Percentiles rank a stretch among this genome's conserved stretches.
phyloP scores from a whole-genome alignment of 2,113 vertebrate species.

The Entelurus aequoreus region DNA sequence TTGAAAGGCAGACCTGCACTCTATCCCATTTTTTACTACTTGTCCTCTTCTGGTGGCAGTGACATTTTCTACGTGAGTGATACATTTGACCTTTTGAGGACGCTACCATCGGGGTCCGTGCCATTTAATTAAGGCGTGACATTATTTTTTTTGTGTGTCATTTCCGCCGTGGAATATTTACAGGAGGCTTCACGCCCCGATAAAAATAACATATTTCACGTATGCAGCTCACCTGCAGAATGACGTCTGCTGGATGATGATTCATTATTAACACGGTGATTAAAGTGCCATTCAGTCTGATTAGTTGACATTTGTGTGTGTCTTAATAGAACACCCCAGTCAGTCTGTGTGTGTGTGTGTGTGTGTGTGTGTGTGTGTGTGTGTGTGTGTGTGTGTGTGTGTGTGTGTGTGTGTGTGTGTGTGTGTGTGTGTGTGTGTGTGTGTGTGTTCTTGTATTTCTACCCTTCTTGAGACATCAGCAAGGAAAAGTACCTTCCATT shows the following conservation, averaged over 20 bases:
- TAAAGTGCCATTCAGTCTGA: slow-evolving; percentile 19
- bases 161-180: not conserved
- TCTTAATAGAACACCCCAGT: slow-evolving; percentile 49
- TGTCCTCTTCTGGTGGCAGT: slow-evolving; percentile 9
- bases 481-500: no score
- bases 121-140: not conserved
- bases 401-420: no score
- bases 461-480: no score
- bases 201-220: slow-evolving; percentile 2
- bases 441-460: no score
- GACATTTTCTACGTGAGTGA: not conserved
- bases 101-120: not conserved
- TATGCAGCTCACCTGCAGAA: not conserved
- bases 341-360: slow-evolving; percentile 5
- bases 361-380: no score
- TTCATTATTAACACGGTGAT: slow-evolving; percentile 43
- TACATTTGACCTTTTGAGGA: not conserved
- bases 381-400: no score
- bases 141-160: not conserved
- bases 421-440: no score
- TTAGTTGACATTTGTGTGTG: slow-evolving; percentile 41
- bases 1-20: not conserved
- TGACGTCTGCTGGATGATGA: slow-evolving; percentile 41
- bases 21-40: not conserved
- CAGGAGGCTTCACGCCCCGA: not conserved